Evolutionary conservation across 2,113 vertebrate species (phyloP).

Genomic region (Stomatorhinus ivindoensis): DNA sequence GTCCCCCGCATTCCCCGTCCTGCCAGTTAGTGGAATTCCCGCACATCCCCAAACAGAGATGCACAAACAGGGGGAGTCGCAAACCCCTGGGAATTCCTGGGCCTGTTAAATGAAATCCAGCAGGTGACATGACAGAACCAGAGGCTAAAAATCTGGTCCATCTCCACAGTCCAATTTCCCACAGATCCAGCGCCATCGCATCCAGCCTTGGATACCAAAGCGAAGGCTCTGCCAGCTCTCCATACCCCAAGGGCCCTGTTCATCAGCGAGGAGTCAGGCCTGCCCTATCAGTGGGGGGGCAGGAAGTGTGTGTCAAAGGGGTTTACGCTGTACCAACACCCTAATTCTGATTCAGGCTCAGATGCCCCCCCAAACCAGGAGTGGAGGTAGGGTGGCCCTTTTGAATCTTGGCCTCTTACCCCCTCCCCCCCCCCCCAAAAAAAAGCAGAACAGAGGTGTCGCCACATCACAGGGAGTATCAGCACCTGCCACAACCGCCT

Average conservation of each 20-base stretch:
- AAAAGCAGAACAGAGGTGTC: background rate
- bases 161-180: background rate
- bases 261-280: background rate
- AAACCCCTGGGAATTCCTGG: background rate
- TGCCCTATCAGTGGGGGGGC: background rate
- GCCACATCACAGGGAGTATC: background rate
- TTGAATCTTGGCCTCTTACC: background rate
- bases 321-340: background rate
- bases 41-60: background rate
- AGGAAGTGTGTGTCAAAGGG: background rate
- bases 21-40: background rate
- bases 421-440: no score
- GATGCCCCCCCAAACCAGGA: background rate
- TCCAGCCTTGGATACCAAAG: background rate
- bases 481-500: background rate
- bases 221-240: background rate
- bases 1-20: background rate
- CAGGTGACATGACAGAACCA: background rate
- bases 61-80: background rate
- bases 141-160: background rate
- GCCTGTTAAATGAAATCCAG: background rate
- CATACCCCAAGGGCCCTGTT: background rate
- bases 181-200: background rate
- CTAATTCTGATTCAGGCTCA: background rate
- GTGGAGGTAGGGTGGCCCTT: no score